A percentile compares a stretch with the other conserved stretches of the same genome.
phyloP scores from a whole-genome alignment of 2,797 vertebrate genomes.

The Cyclura pinguis region DNA sequence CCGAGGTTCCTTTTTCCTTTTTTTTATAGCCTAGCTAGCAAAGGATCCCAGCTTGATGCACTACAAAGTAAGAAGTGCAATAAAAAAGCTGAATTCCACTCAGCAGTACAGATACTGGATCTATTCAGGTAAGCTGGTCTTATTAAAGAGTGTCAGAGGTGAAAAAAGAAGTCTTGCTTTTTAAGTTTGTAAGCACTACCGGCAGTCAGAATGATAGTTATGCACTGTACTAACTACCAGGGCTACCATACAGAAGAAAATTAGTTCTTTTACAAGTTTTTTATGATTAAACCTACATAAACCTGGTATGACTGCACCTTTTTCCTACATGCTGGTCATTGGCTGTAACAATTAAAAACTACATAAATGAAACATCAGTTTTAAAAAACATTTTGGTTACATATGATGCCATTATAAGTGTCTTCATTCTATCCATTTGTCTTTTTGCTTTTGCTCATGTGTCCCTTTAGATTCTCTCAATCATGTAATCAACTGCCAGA shows the following conservation, averaged over 20 bases:
- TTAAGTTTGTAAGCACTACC: neutral
- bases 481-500: constrained; percentile 77
- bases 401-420: neutral
- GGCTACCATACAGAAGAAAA: neutral
- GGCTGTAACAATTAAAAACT: neutral
- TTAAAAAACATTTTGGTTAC: neutral
- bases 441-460: constrained; percentile 29
- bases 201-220: neutral
- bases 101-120: neutral
- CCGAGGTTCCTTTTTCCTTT: too few species aligned
- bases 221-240: neutral
- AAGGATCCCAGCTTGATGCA: neutral
- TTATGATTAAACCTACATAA: neutral
- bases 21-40: neutral
- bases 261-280: neutral
- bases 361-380: neutral
- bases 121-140: neutral
- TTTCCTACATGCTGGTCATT: too few species aligned
- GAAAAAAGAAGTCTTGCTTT: neutral
- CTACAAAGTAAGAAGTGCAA: neutral
- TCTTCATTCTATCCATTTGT: neutral
- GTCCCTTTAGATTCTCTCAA: constrained; percentile 84
- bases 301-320: neutral
- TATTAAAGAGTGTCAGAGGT: neutral
- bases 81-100: neutral